These are phyloP conservation scores for Aeoliscus strigatus DNA, from an alignment of 2,797 vertebrate genomes.

Conservation along the genomic window DNA sequence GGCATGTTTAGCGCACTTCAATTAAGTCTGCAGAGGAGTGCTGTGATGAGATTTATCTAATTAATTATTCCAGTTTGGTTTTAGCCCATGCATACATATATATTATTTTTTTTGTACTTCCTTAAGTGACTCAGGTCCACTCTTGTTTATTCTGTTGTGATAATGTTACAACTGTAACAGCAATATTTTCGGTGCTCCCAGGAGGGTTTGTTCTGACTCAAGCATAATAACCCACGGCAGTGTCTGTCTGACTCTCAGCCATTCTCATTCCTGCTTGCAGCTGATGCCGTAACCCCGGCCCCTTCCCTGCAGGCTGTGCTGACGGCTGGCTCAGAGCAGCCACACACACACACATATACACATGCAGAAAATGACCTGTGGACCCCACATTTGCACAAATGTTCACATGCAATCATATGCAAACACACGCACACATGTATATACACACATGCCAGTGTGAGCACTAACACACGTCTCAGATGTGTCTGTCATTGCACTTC, in stretches of 20 bases:
- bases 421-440: slow-evolving; percentile 37
- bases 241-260: slow-evolving; percentile 76
- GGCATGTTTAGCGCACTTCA: slow-evolving; percentile 68
- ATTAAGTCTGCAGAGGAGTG: slow-evolving; percentile 68
- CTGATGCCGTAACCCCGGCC: slow-evolving; percentile 76
- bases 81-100: slow-evolving; percentile 55
- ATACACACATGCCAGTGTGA: slow-evolving; percentile 39
- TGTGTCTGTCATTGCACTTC: slow-evolving; percentile 17
- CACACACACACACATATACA: slow-evolving; percentile 35
- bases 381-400: slow-evolving; percentile 67
- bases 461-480: slow-evolving; percentile 29
- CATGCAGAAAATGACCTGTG: slow-evolving; percentile 51
- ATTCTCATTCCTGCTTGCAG: slow-evolving; percentile 75
- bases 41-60: slow-evolving; percentile 71
- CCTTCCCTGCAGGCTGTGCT: slow-evolving; percentile 75
- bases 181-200: slow-evolving; percentile 72
- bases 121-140: slow-evolving; percentile 55
- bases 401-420: slow-evolving; percentile 57
- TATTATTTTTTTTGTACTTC: slow-evolving; percentile 36
- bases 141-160: slow-evolving; percentile 74
- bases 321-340: slow-evolving; percentile 69
- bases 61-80: slow-evolving; percentile 66
- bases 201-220: slow-evolving; percentile 73
- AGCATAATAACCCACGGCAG: slow-evolving; percentile 77
- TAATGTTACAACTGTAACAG: slow-evolving; percentile 77